Evolutionary conservation across 2,888 invertebrate species (phyloP), one percentile per base, ranked within the genome.

Genomic region (Flexamia atlantica): DNA sequence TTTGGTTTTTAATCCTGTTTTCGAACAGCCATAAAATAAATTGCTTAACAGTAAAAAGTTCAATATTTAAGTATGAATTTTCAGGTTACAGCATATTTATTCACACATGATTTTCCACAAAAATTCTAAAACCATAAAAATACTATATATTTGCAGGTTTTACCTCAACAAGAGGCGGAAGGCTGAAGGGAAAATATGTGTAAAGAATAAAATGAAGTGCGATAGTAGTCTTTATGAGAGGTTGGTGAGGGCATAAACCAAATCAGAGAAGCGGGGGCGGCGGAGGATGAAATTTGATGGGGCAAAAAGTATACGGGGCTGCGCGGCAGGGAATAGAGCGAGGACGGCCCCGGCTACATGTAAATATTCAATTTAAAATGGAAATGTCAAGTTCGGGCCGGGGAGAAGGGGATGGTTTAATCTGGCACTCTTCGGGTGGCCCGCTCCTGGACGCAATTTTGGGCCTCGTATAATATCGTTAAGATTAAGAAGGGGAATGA

Each of bases 281-380:
- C 14, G 64, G 64, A 64, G 28, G 64, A 28, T 20, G 46, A 46
- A 20, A 53, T 23, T 53, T 53, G 53, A 53, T 25, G 28, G 64
- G 64, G 64, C 17, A 3, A 64, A 30, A 25, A 28, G 20, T 30
- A 30, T 5, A 17, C 64, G 64, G 30, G 64, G 10, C 64, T 28
- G 14, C 64, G 64, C 25, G 28, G 64, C 28, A 30, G 64, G 64
- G 64, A 4, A 14, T 17, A 30, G 28, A 28, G 1, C 20, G 12
- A 23, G 57, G 57, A 23, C 20, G n/a, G 46, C 46, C 12, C 12
- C 57, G 23, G 23, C 10, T 28, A 64, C 64, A 64, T 76, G 76
- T 76, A 76, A 76, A 76, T 46, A 50, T 76, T 76, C 76, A 76
- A 76, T 76, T 76, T 76, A 42, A 76, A 76, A 76, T 76, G 76